Evolutionary conservation across 2,888 invertebrate species (phyloP), one percentile per base, ranked within the genome.

Genomic region (Neelides folsomi): DNA sequence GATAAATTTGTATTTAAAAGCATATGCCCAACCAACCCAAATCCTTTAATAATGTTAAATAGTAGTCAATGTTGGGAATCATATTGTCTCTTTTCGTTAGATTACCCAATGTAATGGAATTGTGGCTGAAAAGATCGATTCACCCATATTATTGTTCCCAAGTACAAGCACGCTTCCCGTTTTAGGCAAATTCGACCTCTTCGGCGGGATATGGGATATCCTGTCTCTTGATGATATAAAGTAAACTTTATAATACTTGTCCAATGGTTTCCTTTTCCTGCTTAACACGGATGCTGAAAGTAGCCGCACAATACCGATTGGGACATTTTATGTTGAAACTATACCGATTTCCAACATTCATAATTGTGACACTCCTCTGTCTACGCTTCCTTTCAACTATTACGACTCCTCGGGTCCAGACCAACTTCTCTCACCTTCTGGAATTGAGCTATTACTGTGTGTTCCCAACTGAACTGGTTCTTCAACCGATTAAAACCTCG

Each of bases 221-320:
- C 62, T 62, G 59, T 57, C 54, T 57, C 44, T 27, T 43, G 42
- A 53, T 47, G 42, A 52, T 50, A 53, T 48, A 49, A 53, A 51
- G 52, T 52, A 46, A 44, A 52, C 49, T 49, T 47, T 48, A 52
- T 46, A 48, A 50, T 44, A 42, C 46, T 52, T 58, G 59, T 58
- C 56, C 57, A 59, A 53, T 57, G 60, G 60, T 62, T 60, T 62
- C 62, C 62, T 62, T 62, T 62, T 59, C 58, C 63, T 58, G 55
- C 56, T 55, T 55, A 56, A 56, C 53, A 53, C 58, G 59, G 60
- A 60, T 59, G 59, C 56, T 58, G 50, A 55, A 58, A 59, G 58
- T 58, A 58, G 62, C 54, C 57, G 58, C 54, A 58, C 54, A 56
- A 58, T 54, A 56, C 59, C 54, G 55, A 58, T 60, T 57, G 60